A percentile compares a stretch with the other conserved stretches of the same genome.
Evolutionary conservation across 2,797 vertebrate species (phyloP).

Genomic region (Synaphobranchus kaupii): DNA sequence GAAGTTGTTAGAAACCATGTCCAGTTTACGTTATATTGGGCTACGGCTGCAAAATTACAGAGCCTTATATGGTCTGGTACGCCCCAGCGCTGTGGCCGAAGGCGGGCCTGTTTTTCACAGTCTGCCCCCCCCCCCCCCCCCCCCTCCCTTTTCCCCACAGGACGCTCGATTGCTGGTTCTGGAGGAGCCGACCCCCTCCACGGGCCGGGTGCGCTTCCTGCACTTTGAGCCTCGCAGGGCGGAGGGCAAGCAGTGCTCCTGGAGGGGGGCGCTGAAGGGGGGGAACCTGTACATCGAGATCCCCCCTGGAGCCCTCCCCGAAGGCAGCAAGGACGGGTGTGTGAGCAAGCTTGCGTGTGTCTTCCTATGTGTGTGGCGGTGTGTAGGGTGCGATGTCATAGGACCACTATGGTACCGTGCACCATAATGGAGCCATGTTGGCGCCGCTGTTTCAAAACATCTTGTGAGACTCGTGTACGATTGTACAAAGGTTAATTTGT

Average conservation of each 20-base stretch:
- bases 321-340: constrained; percentile 96
- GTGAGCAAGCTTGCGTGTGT: too few relatives aligned
- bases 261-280: constrained; percentile 88
- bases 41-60: too few relatives aligned
- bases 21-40: background rate
- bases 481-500: background rate
- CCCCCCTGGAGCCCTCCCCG: constrained; percentile 87
- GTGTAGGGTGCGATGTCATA: too few relatives aligned
- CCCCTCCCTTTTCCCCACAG: constrained; percentile 58
- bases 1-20: background rate
- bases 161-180: constrained; percentile 96
- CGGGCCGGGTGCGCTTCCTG: constrained; percentile 85
- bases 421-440: too few relatives aligned
- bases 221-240: constrained; percentile 87
- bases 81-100: background rate
- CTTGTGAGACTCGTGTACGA: background rate
- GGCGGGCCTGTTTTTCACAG: background rate
- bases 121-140: background rate
- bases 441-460: background rate
- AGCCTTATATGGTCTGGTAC: background rate
- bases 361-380: too few relatives aligned
- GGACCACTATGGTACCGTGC: too few relatives aligned
- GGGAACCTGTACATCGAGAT: constrained; percentile 91
- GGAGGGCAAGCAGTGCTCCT: constrained; percentile 83
- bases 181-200: constrained; percentile 81